phyloP scores from a whole-genome alignment of 2,113 vertebrate genomes.

The Cheilinus undulatus region DNA sequence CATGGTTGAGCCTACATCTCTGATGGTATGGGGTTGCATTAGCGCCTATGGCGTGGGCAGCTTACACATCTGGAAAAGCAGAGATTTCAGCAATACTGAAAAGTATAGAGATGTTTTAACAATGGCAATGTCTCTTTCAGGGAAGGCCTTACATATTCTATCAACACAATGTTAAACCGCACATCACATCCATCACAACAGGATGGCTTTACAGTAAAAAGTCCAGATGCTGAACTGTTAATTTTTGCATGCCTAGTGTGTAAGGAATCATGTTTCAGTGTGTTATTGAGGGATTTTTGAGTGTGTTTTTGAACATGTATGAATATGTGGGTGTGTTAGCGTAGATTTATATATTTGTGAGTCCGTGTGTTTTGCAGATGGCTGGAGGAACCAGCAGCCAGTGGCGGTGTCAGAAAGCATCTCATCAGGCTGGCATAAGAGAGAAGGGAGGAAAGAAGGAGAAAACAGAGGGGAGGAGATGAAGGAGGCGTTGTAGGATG shows the following conservation, averaged over 20 bases:
- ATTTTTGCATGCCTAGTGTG: not conserved
- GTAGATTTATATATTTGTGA: constrained; percentile 14
- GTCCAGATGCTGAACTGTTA: not conserved
- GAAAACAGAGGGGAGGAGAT: constrained; percentile 33
- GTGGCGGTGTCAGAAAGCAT: constrained; percentile 73
- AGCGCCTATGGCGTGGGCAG: too few relatives aligned
- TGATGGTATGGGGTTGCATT: too few relatives aligned
- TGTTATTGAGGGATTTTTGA: constrained; percentile 13
- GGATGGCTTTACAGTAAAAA: too few relatives aligned
- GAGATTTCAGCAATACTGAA: too few relatives aligned
- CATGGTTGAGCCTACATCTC: too few relatives aligned
- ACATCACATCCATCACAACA: too few relatives aligned
- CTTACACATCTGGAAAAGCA: too few relatives aligned
- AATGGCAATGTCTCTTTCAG: too few relatives aligned
- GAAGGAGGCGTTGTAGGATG: constrained; percentile 11
- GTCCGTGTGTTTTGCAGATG: constrained; percentile 54
- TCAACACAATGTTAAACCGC: too few relatives aligned
- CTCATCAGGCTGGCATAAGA: constrained; percentile 57
- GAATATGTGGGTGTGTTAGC: not conserved
- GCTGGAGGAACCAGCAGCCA: constrained; percentile 65
- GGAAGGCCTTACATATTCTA: too few relatives aligned
- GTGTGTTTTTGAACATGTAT: not conserved
- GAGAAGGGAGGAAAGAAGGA: constrained; percentile 10
- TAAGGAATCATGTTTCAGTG: constrained; percentile 6
- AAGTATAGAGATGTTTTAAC: too few relatives aligned